Evolutionary conservation across 2,888 invertebrate genomes (phyloP).

Genomic region (Magallana nippona): DNA sequence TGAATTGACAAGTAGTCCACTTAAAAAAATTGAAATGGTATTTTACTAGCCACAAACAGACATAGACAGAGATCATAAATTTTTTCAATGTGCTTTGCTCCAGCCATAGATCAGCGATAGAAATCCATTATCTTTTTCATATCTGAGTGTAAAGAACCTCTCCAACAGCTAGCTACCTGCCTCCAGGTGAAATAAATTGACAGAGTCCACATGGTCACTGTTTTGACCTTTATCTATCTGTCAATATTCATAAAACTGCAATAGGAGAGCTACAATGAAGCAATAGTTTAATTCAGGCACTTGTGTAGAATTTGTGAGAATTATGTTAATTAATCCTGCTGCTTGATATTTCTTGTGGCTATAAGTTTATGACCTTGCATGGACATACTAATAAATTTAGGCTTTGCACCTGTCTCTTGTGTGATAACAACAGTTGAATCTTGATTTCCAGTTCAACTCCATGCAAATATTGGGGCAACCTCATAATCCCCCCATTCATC

Average conservation of each 20-base stretch:
- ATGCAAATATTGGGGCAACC: not conserved
- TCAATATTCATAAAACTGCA: constrained; percentile 4
- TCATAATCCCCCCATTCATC: not conserved
- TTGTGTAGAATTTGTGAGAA: not conserved
- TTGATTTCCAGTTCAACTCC: not conserved
- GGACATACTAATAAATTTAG: constrained; percentile 19
- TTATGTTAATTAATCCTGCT: constrained; percentile 21
- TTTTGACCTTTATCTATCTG: constrained; percentile 29
- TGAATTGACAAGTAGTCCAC: not conserved
- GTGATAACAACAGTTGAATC: not conserved
- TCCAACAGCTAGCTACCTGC: constrained; percentile 19
- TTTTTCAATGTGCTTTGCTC: not conserved
- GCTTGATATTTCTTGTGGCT: constrained; percentile 14
- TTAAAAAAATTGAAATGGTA: not conserved
- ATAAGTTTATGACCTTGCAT: constrained; percentile 11
- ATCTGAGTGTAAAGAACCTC: not conserved
- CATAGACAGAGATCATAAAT: constrained; percentile 1
- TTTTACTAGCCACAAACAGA: constrained; percentile 19
- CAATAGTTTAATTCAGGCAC: not conserved
- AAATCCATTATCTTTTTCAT: constrained; percentile 26
- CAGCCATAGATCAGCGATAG: not conserved
- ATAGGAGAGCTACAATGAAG: not conserved
- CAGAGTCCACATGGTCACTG: constrained; percentile 11
- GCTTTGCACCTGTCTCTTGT: constrained; percentile 4
- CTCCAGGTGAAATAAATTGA: constrained; percentile 30